Percentiles rank a stretch among this genome's conserved stretches.
These are phyloP conservation scores for Dendrolimus houi DNA, from an alignment of 2,888 invertebrate species.

Conservation along the genomic window DNA sequence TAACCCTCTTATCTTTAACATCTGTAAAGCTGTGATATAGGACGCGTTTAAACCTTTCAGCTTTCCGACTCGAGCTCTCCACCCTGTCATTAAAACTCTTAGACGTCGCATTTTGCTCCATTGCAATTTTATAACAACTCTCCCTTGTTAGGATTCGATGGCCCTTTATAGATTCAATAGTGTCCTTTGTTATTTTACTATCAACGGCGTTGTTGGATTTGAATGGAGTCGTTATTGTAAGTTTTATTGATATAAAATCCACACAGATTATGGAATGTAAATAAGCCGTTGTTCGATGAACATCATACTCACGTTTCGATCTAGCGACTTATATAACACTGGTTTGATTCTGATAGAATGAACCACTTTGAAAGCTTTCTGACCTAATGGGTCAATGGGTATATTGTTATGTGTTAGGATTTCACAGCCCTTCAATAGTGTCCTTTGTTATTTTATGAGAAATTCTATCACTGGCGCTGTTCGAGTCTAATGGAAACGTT, in stretches of 20 bases:
- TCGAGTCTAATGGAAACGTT: background rate
- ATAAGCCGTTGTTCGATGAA: too few relatives aligned
- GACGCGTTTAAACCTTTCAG: background rate
- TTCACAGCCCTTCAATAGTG: conserved; percentile 6
- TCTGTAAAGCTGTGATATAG: background rate
- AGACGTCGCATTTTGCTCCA: conserved; percentile 6
- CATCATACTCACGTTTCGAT: too few relatives aligned
- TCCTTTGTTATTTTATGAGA: conserved; percentile 3
- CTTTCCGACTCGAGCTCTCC: conserved; percentile 3
- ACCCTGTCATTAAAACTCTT: conserved; percentile 14
- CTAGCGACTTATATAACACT: too few relatives aligned
- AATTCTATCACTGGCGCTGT: background rate
- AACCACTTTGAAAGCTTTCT: too few relatives aligned
- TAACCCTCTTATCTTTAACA: background rate
- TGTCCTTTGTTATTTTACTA: conserved; percentile 4
- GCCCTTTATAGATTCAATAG: conserved; percentile 6
- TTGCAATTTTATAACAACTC: conserved; percentile 15
- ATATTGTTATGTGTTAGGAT: conserved; percentile 4
- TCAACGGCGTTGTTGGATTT: background rate
- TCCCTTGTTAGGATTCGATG: conserved; percentile 9
- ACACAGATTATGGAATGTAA: too few relatives aligned
- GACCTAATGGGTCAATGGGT: too few relatives aligned
- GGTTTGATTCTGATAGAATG: too few relatives aligned
- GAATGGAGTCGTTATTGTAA: background rate
- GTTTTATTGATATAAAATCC: too few relatives aligned